phyloP scores from a whole-genome alignment of 2,797 vertebrate species.

The Amniataba percoides region DNA sequence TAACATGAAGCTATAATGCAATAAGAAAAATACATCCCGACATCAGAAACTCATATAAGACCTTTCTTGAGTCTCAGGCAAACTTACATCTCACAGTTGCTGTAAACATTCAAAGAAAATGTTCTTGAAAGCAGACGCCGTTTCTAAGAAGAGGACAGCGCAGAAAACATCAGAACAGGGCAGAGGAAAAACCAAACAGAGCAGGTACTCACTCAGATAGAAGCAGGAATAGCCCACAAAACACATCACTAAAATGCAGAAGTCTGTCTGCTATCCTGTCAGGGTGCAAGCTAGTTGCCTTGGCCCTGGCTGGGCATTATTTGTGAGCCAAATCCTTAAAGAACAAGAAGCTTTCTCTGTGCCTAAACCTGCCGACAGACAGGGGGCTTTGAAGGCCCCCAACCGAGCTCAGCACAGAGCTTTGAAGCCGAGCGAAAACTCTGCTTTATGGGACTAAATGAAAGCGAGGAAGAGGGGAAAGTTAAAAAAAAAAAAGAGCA shows the following conservation, averaged over 20 bases:
- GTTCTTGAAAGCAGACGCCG: slow-evolving; percentile 24
- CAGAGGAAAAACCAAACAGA: slow-evolving; percentile 58
- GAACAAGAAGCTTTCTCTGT: slow-evolving; percentile 88
- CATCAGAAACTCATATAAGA: slow-evolving; percentile 11
- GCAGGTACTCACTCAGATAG: slow-evolving; percentile 79
- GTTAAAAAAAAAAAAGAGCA: slow-evolving; percentile 71
- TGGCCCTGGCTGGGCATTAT: slow-evolving; percentile 83
- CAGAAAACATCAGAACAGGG: slow-evolving; percentile 52
- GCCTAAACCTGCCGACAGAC: slow-evolving; percentile 89
- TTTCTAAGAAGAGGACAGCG: slow-evolving; percentile 48
- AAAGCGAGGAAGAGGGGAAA: slow-evolving; percentile 76
- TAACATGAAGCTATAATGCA: slow-evolving; percentile 22
- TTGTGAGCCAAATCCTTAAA: slow-evolving; percentile 89
- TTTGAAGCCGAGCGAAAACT: slow-evolving; percentile 88
- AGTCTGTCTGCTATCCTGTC: slow-evolving; percentile 72
- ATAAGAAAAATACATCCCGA: neutral
- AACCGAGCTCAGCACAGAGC: slow-evolving; percentile 87
- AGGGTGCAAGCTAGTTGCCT: slow-evolving; percentile 75
- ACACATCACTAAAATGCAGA: slow-evolving; percentile 73
- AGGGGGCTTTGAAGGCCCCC: slow-evolving; percentile 90
- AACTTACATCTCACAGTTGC: slow-evolving; percentile 13
- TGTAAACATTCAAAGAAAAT: slow-evolving; percentile 16
- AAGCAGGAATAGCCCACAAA: slow-evolving; percentile 67
- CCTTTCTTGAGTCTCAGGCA: slow-evolving; percentile 15
- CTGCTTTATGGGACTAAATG: slow-evolving; percentile 81